Evolutionary conservation across 2,797 vertebrate species (phyloP).

Genomic region (Acrossocheilus wenchowensis): DNA sequence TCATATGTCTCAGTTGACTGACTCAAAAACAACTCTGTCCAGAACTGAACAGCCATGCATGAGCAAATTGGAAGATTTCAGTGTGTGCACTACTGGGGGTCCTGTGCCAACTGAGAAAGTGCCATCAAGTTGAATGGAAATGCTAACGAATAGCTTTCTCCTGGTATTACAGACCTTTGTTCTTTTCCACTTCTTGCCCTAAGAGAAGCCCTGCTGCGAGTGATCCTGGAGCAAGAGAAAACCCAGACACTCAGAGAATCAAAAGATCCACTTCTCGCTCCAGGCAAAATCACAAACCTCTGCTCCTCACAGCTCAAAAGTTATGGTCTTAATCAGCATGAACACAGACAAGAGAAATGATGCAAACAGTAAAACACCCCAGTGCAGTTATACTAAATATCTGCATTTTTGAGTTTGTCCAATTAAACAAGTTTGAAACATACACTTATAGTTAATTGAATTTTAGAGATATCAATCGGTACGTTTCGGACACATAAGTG

Average conservation of each 20-base stretch:
- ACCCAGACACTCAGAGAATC: neutral
- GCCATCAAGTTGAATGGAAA: neutral
- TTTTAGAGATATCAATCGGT: too few species aligned
- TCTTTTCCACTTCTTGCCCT: neutral
- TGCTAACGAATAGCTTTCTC: neutral
- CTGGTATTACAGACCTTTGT: neutral
- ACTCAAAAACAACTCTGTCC: neutral
- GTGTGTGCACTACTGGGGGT: neutral
- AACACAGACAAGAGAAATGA: neutral
- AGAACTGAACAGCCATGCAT: neutral
- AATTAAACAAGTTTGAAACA: too few species aligned
- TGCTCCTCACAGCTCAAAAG: neutral
- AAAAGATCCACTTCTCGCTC: neutral
- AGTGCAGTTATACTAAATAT: neutral
- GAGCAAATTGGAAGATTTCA: neutral
- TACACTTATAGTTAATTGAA: too few species aligned
- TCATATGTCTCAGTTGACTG: neutral
- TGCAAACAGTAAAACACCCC: neutral
- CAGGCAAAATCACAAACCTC: neutral
- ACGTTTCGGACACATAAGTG: too few species aligned
- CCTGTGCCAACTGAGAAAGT: neutral
- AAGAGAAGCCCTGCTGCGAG: neutral
- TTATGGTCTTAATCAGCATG: neutral
- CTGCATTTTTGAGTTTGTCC: neutral
- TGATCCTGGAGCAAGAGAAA: neutral